These are phyloP conservation scores for Chunga burmeisteri DNA, from an alignment of 2,113 vertebrate genomes.

Conservation along the genomic window DNA sequence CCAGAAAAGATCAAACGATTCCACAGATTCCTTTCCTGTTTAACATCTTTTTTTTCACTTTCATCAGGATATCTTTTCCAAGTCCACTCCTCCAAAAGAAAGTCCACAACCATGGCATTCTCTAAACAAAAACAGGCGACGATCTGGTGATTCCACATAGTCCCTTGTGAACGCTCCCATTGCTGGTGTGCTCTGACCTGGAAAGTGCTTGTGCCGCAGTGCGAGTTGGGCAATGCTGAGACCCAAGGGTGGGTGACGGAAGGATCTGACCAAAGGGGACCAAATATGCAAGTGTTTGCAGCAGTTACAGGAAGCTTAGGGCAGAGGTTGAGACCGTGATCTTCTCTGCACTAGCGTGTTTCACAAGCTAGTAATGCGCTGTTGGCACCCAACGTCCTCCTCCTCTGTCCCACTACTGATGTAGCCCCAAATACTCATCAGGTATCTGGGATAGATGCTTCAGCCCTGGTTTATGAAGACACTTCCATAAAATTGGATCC, in stretches of 20 bases:
- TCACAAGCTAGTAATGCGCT: background rate
- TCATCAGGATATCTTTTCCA: background rate
- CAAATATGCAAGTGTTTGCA: background rate
- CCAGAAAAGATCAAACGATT: background rate
- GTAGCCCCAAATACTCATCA: background rate
- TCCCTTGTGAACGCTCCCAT: background rate
- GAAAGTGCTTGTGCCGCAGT: background rate
- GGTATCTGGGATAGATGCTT: background rate
- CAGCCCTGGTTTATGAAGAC: background rate
- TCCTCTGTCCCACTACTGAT: background rate
- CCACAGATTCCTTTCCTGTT: background rate
- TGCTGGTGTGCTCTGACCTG: background rate
- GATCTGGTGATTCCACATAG: accelerated
- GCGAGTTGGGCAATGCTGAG: accelerated
- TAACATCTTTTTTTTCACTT: background rate
- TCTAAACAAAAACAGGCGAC: background rate
- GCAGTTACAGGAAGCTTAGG: background rate
- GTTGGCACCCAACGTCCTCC: background rate
- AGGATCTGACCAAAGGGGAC: background rate
- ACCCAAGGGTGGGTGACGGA: background rate
- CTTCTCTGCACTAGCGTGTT: background rate
- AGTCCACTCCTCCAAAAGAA: background rate
- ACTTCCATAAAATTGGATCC: background rate
- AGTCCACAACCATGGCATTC: background rate
- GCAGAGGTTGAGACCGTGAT: background rate